Percentiles rank a stretch among this genome's conserved stretches.
These are phyloP conservation scores for Lipotes vexillifer DNA, from an alignment of 2,113 vertebrate genomes.

Conservation along the genomic window DNA sequence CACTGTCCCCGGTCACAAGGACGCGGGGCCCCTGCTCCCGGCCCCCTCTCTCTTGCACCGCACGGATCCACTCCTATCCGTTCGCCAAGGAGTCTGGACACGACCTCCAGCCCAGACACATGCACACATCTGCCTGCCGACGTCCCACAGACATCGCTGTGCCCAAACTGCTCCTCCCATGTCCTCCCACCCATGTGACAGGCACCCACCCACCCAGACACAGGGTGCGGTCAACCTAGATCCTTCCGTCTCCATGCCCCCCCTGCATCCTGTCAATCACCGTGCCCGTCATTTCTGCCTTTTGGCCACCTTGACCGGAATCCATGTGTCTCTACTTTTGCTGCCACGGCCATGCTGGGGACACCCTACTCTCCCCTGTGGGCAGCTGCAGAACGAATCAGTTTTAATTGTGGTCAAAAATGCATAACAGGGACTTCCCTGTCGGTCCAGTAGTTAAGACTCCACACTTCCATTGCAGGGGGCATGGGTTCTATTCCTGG, in stretches of 20 bases:
- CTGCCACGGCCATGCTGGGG: not conserved
- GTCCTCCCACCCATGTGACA: not conserved
- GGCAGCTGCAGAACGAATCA: not conserved
- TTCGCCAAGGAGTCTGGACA: not conserved
- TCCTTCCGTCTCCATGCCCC: not conserved
- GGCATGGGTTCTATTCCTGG: too few species aligned
- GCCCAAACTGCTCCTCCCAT: not conserved
- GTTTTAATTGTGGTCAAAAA: too few species aligned
- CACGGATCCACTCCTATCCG: not conserved
- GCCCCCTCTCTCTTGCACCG: too few species aligned
- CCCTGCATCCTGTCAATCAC: rapidly evolving
- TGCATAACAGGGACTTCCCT: not conserved
- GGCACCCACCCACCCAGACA: not conserved
- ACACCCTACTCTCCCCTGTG: not conserved
- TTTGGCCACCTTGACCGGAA: not conserved
- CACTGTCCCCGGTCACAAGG: not conserved
- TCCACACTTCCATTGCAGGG: too few species aligned
- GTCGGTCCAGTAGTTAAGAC: too few species aligned
- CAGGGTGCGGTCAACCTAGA: not conserved
- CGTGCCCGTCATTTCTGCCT: not conserved
- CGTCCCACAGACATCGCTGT: rapidly evolving
- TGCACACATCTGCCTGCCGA: rapidly evolving
- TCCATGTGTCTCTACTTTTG: not conserved
- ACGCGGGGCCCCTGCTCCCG: not conserved
- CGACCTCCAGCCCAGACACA: not conserved